Evolutionary conservation across 2,113 vertebrate species (phyloP), one percentile per base, ranked within the genome.

Genomic region (Mirounga angustirostris): DNA sequence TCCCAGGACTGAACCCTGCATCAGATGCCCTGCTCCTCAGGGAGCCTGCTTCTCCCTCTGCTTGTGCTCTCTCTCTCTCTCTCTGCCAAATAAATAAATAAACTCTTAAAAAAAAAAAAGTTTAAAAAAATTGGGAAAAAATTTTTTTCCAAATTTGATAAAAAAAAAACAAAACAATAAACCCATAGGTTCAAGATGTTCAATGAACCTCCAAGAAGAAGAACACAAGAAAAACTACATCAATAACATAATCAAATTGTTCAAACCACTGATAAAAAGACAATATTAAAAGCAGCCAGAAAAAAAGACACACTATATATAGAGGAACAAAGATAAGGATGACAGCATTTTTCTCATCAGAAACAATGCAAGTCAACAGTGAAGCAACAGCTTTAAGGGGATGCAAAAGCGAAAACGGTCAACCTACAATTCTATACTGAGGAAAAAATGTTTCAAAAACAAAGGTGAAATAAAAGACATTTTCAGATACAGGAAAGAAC

Each of bases 371-470:
- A 83, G 54, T 61, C 67, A 84, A 74, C 19, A 61, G 67, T 54
- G 43, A 61, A 52, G 40, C 21, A 92, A 84, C 33, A 93, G 56
- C 30, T 40, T 93, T 76, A 63, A 93, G 33, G 52, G 13, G 36
- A 87, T 71, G 50, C 9, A 69, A 40, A 81, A 79, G 52, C 22
- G 3, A 59, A 79, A 93, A 61, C 1, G 61, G 33, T 93, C 43
- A 93, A 85, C 11, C 33, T 52, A 76, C 16, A 61, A 76, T 63
- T 93, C 43, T 61, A 85, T 22, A 93, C 10, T 36, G 67, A 93
- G 43, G 43, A 74, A 89, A 89, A 89, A 40, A 19, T 81, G 50
- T 69, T 91, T 69, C 26, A 81, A 67, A 91, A 91, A 81, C 89
- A 67, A 87, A 71, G 24, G 46, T 56, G 16, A 92, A 83, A 73